A percentile compares a stretch with the other conserved stretches of the same genome.
These are phyloP conservation scores for Leptodactylus fallax DNA, from an alignment of 2,797 vertebrate species.

Conservation along the genomic window DNA sequence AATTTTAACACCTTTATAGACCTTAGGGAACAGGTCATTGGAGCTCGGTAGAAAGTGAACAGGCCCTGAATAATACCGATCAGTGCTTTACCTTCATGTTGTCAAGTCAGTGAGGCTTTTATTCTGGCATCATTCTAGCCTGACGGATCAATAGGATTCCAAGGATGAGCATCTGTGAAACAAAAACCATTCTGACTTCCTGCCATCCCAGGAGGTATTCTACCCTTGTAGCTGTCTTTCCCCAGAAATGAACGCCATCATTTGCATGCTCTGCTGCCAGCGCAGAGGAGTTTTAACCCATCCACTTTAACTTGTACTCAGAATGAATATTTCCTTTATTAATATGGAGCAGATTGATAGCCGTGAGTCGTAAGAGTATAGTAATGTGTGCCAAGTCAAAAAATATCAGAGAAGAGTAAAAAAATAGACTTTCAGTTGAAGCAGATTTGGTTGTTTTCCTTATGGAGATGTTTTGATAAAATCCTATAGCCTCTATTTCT, in stretches of 20 bases:
- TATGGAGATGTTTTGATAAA: neutral
- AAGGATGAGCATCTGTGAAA: constrained; percentile 8
- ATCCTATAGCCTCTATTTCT: neutral
- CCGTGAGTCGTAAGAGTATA: neutral
- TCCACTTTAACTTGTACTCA: neutral
- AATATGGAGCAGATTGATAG: neutral
- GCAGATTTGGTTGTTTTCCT: too few relatives aligned
- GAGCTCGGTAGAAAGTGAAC: neutral
- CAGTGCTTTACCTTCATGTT: neutral
- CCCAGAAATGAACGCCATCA: neutral
- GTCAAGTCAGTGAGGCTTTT: neutral
- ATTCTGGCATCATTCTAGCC: neutral
- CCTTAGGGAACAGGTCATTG: neutral
- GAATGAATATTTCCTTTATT: neutral
- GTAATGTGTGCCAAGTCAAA: neutral
- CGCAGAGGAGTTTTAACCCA: neutral
- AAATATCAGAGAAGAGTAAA: neutral
- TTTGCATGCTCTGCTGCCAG: neutral
- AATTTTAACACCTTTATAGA: neutral
- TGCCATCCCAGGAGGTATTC: neutral
- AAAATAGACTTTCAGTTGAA: too few relatives aligned
- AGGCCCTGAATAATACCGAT: neutral
- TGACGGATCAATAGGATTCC: neutral
- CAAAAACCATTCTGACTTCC: neutral
- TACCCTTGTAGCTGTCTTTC: constrained; percentile 5